A percentile compares a stretch with the other conserved stretches of the same genome.
These are phyloP conservation scores for Melipona beecheii DNA, from an alignment of 2,888 invertebrate genomes.

Conservation along the genomic window DNA sequence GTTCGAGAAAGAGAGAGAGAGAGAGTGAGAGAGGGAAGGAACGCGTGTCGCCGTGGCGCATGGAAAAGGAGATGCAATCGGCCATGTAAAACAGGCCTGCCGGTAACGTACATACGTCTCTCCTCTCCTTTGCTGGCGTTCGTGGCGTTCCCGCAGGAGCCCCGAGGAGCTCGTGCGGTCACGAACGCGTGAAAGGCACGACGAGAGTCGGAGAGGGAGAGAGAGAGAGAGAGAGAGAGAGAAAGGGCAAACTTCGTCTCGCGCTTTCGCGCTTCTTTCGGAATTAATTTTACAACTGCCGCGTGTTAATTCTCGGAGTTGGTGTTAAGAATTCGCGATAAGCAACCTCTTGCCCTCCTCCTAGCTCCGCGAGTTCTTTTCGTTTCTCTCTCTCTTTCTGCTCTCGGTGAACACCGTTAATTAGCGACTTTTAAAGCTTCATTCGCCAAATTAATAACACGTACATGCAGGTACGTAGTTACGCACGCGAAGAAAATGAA, in stretches of 20 bases:
- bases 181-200: slow-evolving; percentile 58
- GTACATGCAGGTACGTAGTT: not conserved
- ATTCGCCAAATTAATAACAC: not conserved
- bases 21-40: slow-evolving; percentile 30
- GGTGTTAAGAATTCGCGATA: slow-evolving; percentile 30
- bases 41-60: slow-evolving; percentile 71
- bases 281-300: slow-evolving; percentile 63
- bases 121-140: slow-evolving; percentile 49
- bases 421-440: not conserved
- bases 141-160: slow-evolving; percentile 52
- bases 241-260: slow-evolving; percentile 17
- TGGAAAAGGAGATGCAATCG: slow-evolving; percentile 72
- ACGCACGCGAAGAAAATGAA: too few relatives aligned
- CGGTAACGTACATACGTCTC: slow-evolving; percentile 72
- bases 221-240: not conserved
- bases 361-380: not conserved
- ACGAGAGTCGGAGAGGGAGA: not conserved
- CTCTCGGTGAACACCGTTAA: not conserved
- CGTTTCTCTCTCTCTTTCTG: not conserved
- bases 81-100: slow-evolving; percentile 75
- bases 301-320: slow-evolving; percentile 48
- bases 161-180: slow-evolving; percentile 50
- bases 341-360: not conserved
- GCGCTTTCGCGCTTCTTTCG: slow-evolving; percentile 46
- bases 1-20: not conserved